Base-by-base conservation (phyloP, 2,113 vertebrate genomes). In the Anoura caudifer region DNA sequence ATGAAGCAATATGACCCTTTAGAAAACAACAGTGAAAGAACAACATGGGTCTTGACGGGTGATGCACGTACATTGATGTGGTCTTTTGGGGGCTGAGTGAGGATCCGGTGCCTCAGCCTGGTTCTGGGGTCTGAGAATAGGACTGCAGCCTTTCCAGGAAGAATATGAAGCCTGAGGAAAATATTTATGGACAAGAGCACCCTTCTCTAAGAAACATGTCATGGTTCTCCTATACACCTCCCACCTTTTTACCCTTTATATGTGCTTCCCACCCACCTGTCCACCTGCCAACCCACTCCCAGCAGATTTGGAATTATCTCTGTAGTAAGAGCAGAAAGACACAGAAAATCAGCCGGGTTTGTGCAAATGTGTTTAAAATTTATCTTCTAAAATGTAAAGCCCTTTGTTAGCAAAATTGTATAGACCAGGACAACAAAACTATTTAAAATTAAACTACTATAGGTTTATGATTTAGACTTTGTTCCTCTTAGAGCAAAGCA, bases 301-400 rank as follows among this genome's bases (percentile, higher is more conserved):
- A 59, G 5, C 3, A 56, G 3, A 19, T 33, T 76, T 17, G 3
- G 31, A 45, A 33, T 10, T 13, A 22, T 26, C 45, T 72, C 43
- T 77, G 36, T 22, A 45, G 28, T 15, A 92, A 41, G 26, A 92
- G 15, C 43, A 50, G 43, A 69, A 92, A 56, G 63, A 87, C 33
- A 15, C 41, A 75, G 38, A 86, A 33, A 59, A 2, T 28, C 63
- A 54, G n/a, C 4, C 26, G 33, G 3, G 61, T 65, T 77, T 73
- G 36, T 77, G 38, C 12, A 86, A 47, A 81, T 45, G 20, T 87
- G 33, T 61, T 43, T 95, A 45, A 80, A 77, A 7, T 56, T 41
- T 81, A 16, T 92, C 20, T 90, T 73, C 65, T 75, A 75, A 95
- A 95, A 87, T 67, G 3, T 47, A 94, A 75, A 80, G 3, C 1